These are phyloP conservation scores for Xestia ashworthii DNA, from an alignment of 2,888 invertebrate genomes.

Conservation along the genomic window DNA sequence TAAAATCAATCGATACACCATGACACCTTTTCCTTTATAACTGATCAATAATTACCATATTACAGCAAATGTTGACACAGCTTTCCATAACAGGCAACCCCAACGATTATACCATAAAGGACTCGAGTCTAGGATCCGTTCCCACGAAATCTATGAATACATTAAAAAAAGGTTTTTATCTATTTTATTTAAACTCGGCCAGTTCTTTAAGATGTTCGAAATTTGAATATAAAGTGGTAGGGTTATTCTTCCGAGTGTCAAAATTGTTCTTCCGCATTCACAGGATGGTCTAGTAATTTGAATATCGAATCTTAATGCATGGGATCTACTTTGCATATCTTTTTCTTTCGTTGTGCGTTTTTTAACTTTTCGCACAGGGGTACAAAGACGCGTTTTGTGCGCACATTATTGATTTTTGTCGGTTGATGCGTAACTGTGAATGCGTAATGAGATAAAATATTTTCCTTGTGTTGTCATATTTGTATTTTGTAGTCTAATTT, in stretches of 20 bases:
- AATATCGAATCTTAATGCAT: constrained; percentile 82
- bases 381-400: constrained; percentile 77
- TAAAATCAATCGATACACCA: constrained; percentile 71
- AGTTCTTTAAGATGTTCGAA: constrained; percentile 82
- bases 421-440: constrained; percentile 78
- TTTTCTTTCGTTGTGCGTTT: constrained; percentile 68
- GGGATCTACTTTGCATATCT: constrained; percentile 86
- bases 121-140: constrained; percentile 73
- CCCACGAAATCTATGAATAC: constrained; percentile 84
- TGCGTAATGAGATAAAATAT: constrained; percentile 89
- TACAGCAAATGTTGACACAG: constrained; percentile 87
- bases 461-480: constrained; percentile 87
- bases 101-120: constrained; percentile 84
- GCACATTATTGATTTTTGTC: constrained; percentile 73
- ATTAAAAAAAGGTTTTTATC: constrained; percentile 84
- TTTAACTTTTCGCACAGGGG: constrained; percentile 82
- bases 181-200: constrained; percentile 77
- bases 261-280: constrained; percentile 89
- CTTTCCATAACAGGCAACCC: constrained; percentile 87
- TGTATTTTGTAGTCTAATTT: constrained; percentile 81
- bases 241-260: constrained; percentile 89
- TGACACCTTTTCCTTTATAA: constrained; percentile 71
- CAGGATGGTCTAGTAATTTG: constrained; percentile 84
- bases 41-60: constrained; percentile 82
- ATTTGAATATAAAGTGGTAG: constrained; percentile 88